These are phyloP conservation scores for Rhagoletis pomonella DNA, from an alignment of 1,140 invertebrate genomes.

Conservation along the genomic window DNA sequence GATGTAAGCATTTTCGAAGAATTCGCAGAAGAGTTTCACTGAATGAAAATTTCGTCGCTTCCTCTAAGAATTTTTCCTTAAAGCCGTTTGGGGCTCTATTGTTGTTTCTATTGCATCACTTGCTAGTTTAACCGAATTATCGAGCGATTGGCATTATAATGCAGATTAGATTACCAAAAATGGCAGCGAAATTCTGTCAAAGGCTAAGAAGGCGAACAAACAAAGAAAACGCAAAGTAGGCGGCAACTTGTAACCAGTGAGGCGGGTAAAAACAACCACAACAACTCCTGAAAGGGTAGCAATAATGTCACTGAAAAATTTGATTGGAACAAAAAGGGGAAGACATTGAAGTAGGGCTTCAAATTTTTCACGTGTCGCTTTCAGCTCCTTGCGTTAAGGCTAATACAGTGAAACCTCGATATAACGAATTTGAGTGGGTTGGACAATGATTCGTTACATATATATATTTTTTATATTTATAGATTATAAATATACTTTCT, in stretches of 20 bases:
- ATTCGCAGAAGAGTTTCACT: too few relatives aligned
- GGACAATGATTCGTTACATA: too few relatives aligned
- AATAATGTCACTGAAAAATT: neutral
- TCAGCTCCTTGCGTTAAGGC: too few relatives aligned
- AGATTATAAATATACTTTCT: too few relatives aligned
- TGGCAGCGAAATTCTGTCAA: neutral
- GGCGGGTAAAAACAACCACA: neutral
- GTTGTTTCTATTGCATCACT: neutral
- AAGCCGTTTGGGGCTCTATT: neutral
- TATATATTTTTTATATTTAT: too few relatives aligned
- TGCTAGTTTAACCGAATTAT: neutral
- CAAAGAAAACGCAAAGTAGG: too few relatives aligned
- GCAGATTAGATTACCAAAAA: conserved; percentile 22
- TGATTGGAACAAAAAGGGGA: too few relatives aligned
- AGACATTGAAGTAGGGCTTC: too few relatives aligned
- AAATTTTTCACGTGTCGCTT: too few relatives aligned
- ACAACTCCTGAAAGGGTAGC: neutral
- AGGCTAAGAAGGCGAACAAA: neutral
- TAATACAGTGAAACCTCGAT: too few relatives aligned
- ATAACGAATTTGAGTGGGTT: too few relatives aligned
- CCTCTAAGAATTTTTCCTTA: neutral
- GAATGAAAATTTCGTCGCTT: neutral
- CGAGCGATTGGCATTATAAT: conserved; percentile 7
- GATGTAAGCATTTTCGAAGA: too few relatives aligned
- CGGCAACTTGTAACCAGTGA: neutral